Evolutionary conservation across 2,888 invertebrate genomes (phyloP).

Genomic region (Melinopterus prodromus): DNA sequence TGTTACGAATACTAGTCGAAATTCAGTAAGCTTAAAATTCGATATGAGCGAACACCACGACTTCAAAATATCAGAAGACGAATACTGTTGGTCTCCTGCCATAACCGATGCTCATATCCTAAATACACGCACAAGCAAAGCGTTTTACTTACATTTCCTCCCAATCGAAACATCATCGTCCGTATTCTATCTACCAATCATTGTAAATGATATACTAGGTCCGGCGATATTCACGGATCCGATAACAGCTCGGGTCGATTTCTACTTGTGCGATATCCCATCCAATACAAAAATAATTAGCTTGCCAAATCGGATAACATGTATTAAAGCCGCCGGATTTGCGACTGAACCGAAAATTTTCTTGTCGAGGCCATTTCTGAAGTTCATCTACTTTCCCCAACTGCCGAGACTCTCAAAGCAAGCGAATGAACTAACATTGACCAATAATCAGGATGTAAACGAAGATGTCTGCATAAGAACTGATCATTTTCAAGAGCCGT

Average conservation of each 20-base stretch:
- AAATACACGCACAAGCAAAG: neutral
- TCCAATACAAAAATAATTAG: neutral
- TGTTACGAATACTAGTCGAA: slow-evolving; percentile 31
- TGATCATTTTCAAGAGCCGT: slow-evolving; percentile 50
- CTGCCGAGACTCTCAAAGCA: neutral
- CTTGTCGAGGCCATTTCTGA: slow-evolving; percentile 40
- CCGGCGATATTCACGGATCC: neutral
- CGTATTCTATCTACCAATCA: neutral
- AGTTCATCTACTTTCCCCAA: neutral
- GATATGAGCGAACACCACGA: slow-evolving; percentile 7
- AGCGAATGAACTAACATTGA: neutral
- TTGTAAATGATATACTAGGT: neutral
- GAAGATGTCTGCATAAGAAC: slow-evolving; percentile 50
- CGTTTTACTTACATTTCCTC: neutral
- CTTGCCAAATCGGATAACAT: neutral
- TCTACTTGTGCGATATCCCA: neutral
- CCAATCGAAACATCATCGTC: neutral
- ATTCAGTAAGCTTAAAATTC: slow-evolving; percentile 17
- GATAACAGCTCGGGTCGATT: neutral
- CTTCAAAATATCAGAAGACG: neutral
- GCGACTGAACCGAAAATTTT: neutral
- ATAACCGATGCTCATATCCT: neutral
- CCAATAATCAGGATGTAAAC: slow-evolving; percentile 42
- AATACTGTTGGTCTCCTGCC: neutral
- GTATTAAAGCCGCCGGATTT: neutral